Percentiles rank a stretch among this genome's conserved stretches.
phyloP scores from a whole-genome alignment of 2,797 vertebrate species.

The Pseudochaenichthys georgianus region DNA sequence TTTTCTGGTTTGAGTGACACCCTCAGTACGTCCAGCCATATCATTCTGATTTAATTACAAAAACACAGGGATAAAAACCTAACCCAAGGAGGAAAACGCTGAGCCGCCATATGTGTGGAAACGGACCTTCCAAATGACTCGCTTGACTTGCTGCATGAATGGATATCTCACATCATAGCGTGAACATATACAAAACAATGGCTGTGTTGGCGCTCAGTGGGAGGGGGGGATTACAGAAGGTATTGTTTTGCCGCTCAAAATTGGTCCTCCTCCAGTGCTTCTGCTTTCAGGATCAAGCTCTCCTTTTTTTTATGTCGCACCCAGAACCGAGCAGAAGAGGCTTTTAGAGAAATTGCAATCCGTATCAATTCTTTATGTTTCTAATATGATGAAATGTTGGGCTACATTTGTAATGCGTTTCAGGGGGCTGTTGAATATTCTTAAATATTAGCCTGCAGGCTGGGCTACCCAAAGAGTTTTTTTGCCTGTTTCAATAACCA shows the following conservation, averaged over 20 bases:
- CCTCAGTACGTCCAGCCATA: slow-evolving; percentile 44
- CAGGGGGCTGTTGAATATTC: slow-evolving; percentile 48
- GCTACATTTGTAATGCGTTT: slow-evolving; percentile 51
- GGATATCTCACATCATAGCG: background rate
- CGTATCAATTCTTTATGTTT: slow-evolving; percentile 48
- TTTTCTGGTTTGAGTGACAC: slow-evolving; percentile 61
- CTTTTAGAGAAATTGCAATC: slow-evolving; percentile 36
- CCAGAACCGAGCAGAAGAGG: slow-evolving; percentile 9
- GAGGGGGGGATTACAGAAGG: slow-evolving; percentile 40
- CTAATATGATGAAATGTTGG: slow-evolving; percentile 55
- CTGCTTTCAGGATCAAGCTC: slow-evolving; percentile 39
- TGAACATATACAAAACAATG: slow-evolving; percentile 42
- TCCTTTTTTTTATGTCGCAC: slow-evolving; percentile 9
- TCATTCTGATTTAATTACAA: slow-evolving; percentile 64
- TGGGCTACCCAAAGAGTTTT: slow-evolving; percentile 27
- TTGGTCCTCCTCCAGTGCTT: slow-evolving; percentile 39
- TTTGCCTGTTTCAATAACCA: slow-evolving; percentile 53
- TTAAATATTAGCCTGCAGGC: slow-evolving; percentile 30
- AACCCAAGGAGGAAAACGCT: slow-evolving; percentile 2
- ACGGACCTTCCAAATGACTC: slow-evolving; percentile 37
- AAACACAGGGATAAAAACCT: slow-evolving; percentile 38
- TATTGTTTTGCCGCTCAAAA: slow-evolving; percentile 50
- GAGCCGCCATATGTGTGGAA: slow-evolving; percentile 18
- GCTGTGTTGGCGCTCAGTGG: slow-evolving; percentile 9
- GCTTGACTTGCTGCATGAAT: slow-evolving; percentile 9